Base-by-base conservation (phyloP, 2,797 vertebrate species). In the Kryptolebias ocellatus region DNA sequence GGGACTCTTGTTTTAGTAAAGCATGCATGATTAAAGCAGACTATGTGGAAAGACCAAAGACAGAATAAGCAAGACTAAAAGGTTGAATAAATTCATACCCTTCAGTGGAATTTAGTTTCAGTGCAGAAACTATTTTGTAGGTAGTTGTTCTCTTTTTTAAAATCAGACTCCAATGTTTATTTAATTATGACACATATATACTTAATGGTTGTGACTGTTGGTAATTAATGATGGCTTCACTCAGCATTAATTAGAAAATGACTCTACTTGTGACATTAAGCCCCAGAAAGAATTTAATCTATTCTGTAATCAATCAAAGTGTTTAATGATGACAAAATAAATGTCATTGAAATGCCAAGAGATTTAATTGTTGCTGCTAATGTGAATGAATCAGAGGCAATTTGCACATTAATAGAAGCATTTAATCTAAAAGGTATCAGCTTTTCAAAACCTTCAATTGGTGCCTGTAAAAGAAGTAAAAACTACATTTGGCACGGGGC, bases 331-430 rank as follows among this genome's bases (percentile, higher is more conserved):
- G 77, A 81, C 74, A 85, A 83, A 64, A 86, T 78, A 87, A 88
- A 89, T 89, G 87, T 72, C 86, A 86, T 39, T 63, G 74, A 92
- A 91, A 90, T 90, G 87, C 77, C 86, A 88, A 57, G 80, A 79
- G 79, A 84, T 81, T 83, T 88, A 83, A 89, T 85, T 83, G 74
- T 73, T 83, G 81, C 79, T 53, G 57, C 68, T 81, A 82, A 85
- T 81, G 61, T 67, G 82, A 64, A 81, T 74, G 54, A 84, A 85
- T 86, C 72, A 74, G 67, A 66, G 74, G 64, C 76, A 76, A 83
- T 83, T 84, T 53, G 37, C 34, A 74, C 74, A 79, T 77, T 76
- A 80, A 70, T 31, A 4, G 53, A 46, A 78, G 57, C 66, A 60
- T 83, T 82, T 85, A 67, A 74, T 80, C 46, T 60, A 18, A 46